Conservation (phyloP, 1,140 invertebrate species). For the Wiebesia pumilae region DNA sequence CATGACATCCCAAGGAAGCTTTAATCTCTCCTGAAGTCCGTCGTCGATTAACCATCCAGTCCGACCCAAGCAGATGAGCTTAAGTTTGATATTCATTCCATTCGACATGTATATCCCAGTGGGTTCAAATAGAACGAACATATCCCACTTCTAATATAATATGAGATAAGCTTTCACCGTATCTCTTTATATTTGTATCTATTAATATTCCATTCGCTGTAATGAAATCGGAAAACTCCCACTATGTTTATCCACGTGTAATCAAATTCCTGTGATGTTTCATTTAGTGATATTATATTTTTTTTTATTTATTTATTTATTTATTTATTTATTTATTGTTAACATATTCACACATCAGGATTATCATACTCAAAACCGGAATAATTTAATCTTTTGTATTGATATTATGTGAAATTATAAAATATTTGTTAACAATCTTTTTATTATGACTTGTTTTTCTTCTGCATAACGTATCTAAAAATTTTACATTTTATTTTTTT, state of each 20-base stretch:
- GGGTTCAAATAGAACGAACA: neutral
- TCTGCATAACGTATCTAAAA: too few species aligned
- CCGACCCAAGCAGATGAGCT: neutral
- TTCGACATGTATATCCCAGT: neutral
- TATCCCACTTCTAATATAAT: neutral
- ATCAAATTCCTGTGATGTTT: constrained; percentile 1
- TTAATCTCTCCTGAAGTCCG: neutral
- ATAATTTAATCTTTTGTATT: too few species aligned
- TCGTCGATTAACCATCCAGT: neutral
- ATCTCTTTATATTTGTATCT: neutral
- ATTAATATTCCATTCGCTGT: neutral
- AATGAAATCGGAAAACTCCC: constrained; percentile 6
- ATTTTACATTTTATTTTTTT: too few species aligned
- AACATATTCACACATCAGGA: too few species aligned
- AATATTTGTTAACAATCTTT: too few species aligned
- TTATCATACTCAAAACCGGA: too few species aligned
- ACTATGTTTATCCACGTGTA: neutral
- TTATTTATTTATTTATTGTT: too few species aligned
- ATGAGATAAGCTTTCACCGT: neutral
- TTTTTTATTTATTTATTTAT: too few species aligned
- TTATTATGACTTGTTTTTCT: too few species aligned
- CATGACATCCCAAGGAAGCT: neutral
- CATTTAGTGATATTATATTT: neutral
- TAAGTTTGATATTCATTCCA: constrained; percentile 7
- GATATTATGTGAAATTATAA: too few species aligned